Conservation (phyloP, 2,113 vertebrate species). For the Arothron firmamentum region DNA sequence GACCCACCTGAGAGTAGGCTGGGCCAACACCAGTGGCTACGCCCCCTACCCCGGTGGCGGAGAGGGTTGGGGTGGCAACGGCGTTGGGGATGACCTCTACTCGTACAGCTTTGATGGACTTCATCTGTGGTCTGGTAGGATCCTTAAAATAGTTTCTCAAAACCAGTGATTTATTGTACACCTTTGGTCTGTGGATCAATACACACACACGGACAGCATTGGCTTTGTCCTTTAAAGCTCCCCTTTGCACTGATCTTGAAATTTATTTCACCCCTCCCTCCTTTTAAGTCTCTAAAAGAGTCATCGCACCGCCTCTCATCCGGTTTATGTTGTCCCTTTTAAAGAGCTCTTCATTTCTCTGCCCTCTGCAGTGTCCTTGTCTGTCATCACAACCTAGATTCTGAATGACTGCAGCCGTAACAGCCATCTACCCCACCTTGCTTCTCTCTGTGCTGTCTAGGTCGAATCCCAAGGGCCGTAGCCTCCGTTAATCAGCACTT, state of each 20-base stretch:
- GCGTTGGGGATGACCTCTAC: constrained; percentile 92
- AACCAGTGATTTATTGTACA: too few species aligned
- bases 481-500: constrained; percentile 95
- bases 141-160: too few species aligned
- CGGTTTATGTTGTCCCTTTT: constrained; percentile 20
- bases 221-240: background rate
- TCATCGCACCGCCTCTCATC: constrained; percentile 17
- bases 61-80: constrained; percentile 97
- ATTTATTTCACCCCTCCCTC: constrained; percentile 18
- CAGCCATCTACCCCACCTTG: constrained; percentile 34
- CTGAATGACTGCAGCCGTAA: constrained; percentile 40
- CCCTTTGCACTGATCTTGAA: constrained; percentile 12
- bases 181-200: too few species aligned
- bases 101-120: constrained; percentile 96
- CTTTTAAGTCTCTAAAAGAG: constrained; percentile 21
- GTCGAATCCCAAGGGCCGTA: constrained; percentile 88
- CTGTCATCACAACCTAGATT: constrained; percentile 47
- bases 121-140: constrained; percentile 93
- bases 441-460: constrained; percentile 62
- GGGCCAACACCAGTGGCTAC: constrained; percentile 92
- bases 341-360: constrained; percentile 21
- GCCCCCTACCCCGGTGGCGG: constrained; percentile 96
- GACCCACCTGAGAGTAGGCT: constrained; percentile 90
- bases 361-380: constrained; percentile 7
- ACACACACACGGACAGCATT: background rate